phyloP scores from a whole-genome alignment of 2,113 vertebrate genomes.

The Ctenodactylus gundi region DNA sequence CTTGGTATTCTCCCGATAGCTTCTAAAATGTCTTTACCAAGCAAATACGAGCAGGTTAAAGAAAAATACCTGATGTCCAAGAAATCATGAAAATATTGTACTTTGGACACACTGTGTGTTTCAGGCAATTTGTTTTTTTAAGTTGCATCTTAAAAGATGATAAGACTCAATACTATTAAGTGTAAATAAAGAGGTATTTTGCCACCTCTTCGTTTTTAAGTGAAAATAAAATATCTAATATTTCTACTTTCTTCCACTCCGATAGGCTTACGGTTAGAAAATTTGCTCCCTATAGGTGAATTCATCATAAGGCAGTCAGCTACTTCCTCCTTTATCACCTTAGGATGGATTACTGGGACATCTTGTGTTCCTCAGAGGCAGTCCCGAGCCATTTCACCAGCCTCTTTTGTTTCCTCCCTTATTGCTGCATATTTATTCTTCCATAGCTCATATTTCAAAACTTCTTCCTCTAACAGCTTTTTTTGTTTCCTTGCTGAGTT shows the following conservation, averaged over 20 bases:
- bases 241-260: background rate
- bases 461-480: conserved; percentile 8
- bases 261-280: conserved; percentile 14
- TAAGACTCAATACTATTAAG: conserved; percentile 18
- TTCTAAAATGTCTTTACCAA: conserved; percentile 12
- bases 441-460: conserved; percentile 50
- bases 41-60: background rate
- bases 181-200: conserved; percentile 21
- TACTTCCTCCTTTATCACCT: background rate
- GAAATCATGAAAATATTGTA: conserved; percentile 32
- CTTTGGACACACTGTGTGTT: background rate
- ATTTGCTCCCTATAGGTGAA: background rate
- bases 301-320: conserved; percentile 30
- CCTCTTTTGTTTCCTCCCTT: background rate
- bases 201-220: conserved; percentile 11
- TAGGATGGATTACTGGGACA: background rate
- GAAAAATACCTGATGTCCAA: background rate
- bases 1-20: background rate
- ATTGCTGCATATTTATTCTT: background rate
- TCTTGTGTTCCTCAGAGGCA: background rate
- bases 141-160: conserved; percentile 37
- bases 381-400: background rate
- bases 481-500: conserved; percentile 54
- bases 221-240: conserved; percentile 29
- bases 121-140: conserved; percentile 14